These are phyloP conservation scores for Plecturocebus donacophilus DNA, from an alignment of 2,113 vertebrate species.

Conservation along the genomic window DNA sequence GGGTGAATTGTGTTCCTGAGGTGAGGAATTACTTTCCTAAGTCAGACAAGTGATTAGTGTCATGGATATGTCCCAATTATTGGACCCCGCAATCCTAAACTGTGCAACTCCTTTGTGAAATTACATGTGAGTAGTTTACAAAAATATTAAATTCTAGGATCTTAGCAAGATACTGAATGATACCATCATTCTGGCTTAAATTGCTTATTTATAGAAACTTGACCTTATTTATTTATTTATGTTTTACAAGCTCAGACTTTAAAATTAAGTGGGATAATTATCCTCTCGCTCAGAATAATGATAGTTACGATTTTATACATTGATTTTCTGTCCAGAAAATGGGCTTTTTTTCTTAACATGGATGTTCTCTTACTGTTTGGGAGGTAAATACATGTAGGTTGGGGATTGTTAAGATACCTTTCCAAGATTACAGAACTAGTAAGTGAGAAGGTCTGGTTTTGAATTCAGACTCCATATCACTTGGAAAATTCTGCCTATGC, in stretches of 20 bases:
- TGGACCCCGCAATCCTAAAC: background rate
- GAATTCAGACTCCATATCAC: background rate
- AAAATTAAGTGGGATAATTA: background rate
- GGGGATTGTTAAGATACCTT: background rate
- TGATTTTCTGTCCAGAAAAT: background rate
- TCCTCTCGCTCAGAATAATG: background rate
- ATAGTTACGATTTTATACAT: background rate
- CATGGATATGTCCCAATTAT: background rate
- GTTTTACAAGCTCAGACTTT: background rate
- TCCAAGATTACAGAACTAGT: background rate
- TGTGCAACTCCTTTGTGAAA: background rate
- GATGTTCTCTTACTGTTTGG: background rate
- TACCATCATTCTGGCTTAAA: background rate
- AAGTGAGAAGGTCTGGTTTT: background rate
- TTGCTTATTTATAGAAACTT: background rate
- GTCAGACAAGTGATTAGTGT: background rate
- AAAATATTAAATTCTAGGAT: background rate
- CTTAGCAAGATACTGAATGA: background rate
- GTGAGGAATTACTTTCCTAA: background rate
- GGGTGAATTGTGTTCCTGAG: background rate
- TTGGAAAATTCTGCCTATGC: background rate
- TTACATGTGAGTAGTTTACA: background rate
- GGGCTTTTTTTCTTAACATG: background rate
- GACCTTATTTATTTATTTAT: background rate
- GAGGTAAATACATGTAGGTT: background rate